These are phyloP conservation scores for Laupala kohalensis DNA, from an alignment of 1,140 invertebrate species.

Conservation along the genomic window DNA sequence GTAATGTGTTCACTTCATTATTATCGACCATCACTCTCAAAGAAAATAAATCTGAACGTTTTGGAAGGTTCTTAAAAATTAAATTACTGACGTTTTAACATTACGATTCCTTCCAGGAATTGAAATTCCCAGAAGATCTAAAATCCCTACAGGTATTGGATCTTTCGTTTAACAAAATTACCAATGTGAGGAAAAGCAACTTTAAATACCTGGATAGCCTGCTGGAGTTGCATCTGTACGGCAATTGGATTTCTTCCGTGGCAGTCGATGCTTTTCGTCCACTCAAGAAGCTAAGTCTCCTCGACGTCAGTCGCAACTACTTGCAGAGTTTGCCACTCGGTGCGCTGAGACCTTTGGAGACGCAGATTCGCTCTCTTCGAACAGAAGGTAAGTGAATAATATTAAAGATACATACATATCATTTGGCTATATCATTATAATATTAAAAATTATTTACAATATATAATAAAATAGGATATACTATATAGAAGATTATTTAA, in stretches of 20 bases:
- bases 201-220: conserved; percentile 51
- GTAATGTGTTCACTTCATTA: too few species aligned
- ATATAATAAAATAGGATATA: too few species aligned
- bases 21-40: too few species aligned
- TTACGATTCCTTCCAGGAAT: too few species aligned
- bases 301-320: conserved; percentile 75
- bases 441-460: too few species aligned
- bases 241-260: conserved; percentile 68
- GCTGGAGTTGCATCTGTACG: conserved; percentile 60
- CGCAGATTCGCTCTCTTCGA: conserved; percentile 58
- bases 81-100: too few species aligned
- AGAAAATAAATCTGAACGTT: too few species aligned
- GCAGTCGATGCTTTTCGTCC: conserved; percentile 64
- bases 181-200: conserved; percentile 55
- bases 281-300: conserved; percentile 60
- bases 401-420: too few species aligned
- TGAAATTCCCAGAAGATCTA: too few species aligned
- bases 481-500: too few species aligned
- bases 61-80: too few species aligned
- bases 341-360: conserved; percentile 60
- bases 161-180: conserved; percentile 70
- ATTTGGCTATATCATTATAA: too few species aligned
- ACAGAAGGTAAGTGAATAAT: conserved; percentile 48
- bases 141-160: conserved; percentile 68
- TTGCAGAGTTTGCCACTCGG: conserved; percentile 66